These are phyloP conservation scores for Erethizon dorsatum DNA, from an alignment of 2,797 vertebrate genomes.

Conservation along the genomic window DNA sequence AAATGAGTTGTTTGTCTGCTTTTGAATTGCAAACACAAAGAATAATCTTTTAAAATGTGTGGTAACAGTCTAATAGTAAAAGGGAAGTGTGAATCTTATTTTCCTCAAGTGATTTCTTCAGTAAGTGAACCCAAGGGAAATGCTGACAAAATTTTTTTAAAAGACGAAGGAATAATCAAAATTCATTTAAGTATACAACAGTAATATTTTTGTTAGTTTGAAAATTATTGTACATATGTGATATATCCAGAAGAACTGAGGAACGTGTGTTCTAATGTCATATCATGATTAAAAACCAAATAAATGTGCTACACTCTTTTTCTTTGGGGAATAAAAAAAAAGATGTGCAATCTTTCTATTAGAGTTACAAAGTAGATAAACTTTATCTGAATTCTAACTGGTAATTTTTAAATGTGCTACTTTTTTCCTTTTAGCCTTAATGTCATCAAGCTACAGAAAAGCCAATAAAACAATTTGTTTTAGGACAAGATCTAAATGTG, in stretches of 20 bases:
- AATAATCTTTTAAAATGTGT: slow-evolving; percentile 64
- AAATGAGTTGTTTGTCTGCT: slow-evolving; percentile 56
- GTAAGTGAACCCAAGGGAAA: background rate
- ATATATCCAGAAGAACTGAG: background rate
- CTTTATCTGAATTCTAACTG: background rate
- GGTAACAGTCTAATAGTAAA: slow-evolving; percentile 22
- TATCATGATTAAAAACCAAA: slow-evolving; percentile 15
- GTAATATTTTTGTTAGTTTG: slow-evolving; percentile 45
- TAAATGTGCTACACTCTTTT: background rate
- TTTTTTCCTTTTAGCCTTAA: background rate
- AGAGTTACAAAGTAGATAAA: slow-evolving; percentile 13
- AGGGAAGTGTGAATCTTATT: slow-evolving; percentile 28
- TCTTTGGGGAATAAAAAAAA: background rate
- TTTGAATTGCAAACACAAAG: slow-evolving; percentile 70
- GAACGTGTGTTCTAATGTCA: background rate
- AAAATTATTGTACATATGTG: slow-evolving; percentile 28
- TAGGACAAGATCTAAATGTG: background rate
- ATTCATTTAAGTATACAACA: background rate
- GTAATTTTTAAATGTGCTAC: background rate
- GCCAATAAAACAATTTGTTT: background rate
- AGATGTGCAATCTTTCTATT: background rate
- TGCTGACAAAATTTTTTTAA: background rate
- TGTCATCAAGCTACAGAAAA: background rate
- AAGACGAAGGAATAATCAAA: background rate
- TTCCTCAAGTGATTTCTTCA: slow-evolving; percentile 49